Evolutionary conservation across 1,140 invertebrate species (phyloP).

Genomic region (Copidosoma floridanum): DNA sequence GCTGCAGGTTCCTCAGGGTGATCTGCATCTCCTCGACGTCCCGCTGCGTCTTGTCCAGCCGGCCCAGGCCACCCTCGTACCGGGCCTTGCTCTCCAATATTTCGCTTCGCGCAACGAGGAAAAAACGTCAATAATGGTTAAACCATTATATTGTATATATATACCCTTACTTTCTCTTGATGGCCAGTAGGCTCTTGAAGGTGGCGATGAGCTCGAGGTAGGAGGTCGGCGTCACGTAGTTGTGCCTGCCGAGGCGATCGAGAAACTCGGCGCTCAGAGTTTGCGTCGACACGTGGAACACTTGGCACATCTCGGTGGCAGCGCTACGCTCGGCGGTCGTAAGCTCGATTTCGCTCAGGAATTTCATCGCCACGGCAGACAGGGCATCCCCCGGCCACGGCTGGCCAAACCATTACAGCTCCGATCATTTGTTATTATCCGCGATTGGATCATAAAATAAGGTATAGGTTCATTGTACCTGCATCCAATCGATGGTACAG

Average conservation of each 20-base stretch:
- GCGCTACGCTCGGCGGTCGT: conserved; percentile 68
- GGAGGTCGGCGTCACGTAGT: conserved; percentile 92
- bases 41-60: conserved; percentile 78
- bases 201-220: conserved; percentile 91
- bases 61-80: conserved; percentile 85
- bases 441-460: too few species aligned
- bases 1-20: conserved; percentile 81
- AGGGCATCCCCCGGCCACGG: conserved; percentile 93
- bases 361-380: conserved; percentile 84
- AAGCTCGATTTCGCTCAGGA: conserved; percentile 83
- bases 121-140: conserved; percentile 1
- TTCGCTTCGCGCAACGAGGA: too few species aligned
- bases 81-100: conserved; percentile 66
- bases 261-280: conserved; percentile 73
- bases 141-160: too few species aligned
- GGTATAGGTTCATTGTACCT: conserved; percentile 60
- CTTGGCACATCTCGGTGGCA: conserved; percentile 85
- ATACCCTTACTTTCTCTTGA: conserved; percentile 69
- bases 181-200: conserved; percentile 79
- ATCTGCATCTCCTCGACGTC: conserved; percentile 85
- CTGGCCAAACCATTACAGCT: too few species aligned
- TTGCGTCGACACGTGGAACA: conserved; percentile 85
- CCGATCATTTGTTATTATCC: too few species aligned
- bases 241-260: conserved; percentile 70
- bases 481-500: conserved; percentile 97